Percentiles rank a stretch among this genome's conserved stretches.
phyloP scores from a whole-genome alignment of 2,888 invertebrate genomes.

The Salpingus planirostris region DNA sequence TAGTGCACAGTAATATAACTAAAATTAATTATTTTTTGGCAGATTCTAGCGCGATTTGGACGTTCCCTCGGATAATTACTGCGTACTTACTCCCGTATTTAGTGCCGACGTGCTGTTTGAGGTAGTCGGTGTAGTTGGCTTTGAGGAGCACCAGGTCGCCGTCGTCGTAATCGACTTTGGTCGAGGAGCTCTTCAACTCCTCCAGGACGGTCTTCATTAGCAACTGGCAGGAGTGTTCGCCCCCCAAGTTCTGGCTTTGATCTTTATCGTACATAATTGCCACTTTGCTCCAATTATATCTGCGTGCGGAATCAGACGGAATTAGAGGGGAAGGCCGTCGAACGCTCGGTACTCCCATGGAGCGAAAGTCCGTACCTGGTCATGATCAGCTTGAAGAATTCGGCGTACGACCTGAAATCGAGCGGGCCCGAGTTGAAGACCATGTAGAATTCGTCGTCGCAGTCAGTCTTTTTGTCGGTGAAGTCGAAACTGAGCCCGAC shows the following conservation, averaged over 20 bases:
- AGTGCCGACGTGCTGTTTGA: constrained; percentile 56
- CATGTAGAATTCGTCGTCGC: constrained; percentile 70
- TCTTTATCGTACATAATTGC: constrained; percentile 68
- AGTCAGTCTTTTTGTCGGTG: constrained; percentile 57
- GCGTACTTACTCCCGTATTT: constrained; percentile 62
- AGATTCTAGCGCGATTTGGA: constrained; percentile 3
- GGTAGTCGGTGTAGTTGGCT: constrained; percentile 50
- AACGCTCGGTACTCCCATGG: too few species aligned
- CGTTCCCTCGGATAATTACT: too few species aligned
- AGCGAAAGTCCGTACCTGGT: too few species aligned
- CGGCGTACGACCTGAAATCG: constrained; percentile 63
- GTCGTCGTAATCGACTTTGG: constrained; percentile 43
- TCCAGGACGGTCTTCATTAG: constrained; percentile 66
- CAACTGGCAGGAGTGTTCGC: constrained; percentile 65
- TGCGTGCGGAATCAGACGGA: constrained; percentile 31
- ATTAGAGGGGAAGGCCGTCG: too few species aligned
- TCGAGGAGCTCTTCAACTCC: constrained; percentile 41
- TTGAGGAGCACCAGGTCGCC: constrained; percentile 53
- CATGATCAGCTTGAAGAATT: constrained; percentile 62
- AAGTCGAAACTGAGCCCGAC: constrained; percentile 78
- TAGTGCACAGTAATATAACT: constrained; percentile 95
- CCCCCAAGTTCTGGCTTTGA: constrained; percentile 58
- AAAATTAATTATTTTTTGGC: constrained; percentile 38
- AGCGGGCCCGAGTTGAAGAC: constrained; percentile 63
- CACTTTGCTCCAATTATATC: constrained; percentile 64